Evolutionary conservation across 2,113 vertebrate species (phyloP), one percentile per base, ranked within the genome.

Genomic region (Tichodroma muraria): DNA sequence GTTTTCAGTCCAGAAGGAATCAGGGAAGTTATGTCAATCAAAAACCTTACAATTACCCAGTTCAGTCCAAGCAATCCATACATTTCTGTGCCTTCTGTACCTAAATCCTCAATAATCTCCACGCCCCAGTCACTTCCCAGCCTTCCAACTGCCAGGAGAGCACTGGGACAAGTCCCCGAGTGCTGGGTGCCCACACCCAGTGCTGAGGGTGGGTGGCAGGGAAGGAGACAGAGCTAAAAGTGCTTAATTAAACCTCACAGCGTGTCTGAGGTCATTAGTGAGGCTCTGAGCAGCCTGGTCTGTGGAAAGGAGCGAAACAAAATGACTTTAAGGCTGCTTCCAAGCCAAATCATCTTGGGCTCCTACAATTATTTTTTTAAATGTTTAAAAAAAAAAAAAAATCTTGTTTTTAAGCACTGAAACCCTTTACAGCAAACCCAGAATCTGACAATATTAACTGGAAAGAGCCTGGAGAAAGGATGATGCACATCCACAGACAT

Each of bases 401-500:
- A 13, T 80, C 37, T 42, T 31, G 19, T 6, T 84, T 54, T 52
- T 50, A 71, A 70, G 49, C 52, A 64, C 16, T 6, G 5, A 54
- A 93, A 66, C 2, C 17, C 20, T 49, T 70, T 6, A 11, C 30
- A 81, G 47, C 22, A 85, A 80, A 8, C 4, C 16, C 33, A 25
- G 24, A n/a, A 44, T 37, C 0, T 78, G 42, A 11, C 23, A 42
- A 9, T 4, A n/a, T 9, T 8, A 19, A 69, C 20, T 45, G 1
- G 2, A 57, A 53, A 57, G 23, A 3, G 8, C 45, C 52, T 54
- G 28, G 53, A 21, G 15, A 54, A 54, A 1, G 0, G 8, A 31
- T 2, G 2, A 33, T 4, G 21, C 17, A 11, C 8, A 6, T 25
- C 31, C 25, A 22, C 0, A 19, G 2, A 0, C 10, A 7, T 1